A percentile compares a stretch with the other conserved stretches of the same genome.
Evolutionary conservation across 2,888 invertebrate species (phyloP).

Genomic region (Cantharis flavilabris): DNA sequence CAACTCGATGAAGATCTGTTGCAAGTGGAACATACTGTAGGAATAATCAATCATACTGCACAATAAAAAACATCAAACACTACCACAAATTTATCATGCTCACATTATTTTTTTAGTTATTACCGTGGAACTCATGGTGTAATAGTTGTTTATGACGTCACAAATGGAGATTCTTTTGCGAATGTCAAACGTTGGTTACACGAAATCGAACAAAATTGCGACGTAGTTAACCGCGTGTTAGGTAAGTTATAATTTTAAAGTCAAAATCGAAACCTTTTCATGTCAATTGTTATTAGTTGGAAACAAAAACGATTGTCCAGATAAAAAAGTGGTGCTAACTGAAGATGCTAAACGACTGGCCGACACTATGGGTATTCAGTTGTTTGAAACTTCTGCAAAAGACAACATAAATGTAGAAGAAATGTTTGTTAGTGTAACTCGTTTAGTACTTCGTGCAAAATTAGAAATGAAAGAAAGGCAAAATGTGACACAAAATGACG

Average conservation of each 20-base stretch:
- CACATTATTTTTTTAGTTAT: slow-evolving; percentile 64
- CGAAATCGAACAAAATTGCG: slow-evolving; percentile 99
- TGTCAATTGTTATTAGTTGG: slow-evolving; percentile 69
- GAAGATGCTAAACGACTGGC: slow-evolving; percentile 98
- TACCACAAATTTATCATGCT: not conserved
- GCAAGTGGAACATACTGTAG: too few species aligned
- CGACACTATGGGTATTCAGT: slow-evolving; percentile 93
- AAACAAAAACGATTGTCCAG: slow-evolving; percentile 95
- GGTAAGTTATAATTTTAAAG: slow-evolving; percentile 67
- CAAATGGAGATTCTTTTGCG: slow-evolving; percentile 97
- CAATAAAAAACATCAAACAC: too few species aligned
- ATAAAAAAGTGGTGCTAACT: slow-evolving; percentile 93
- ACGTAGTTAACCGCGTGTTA: slow-evolving; percentile 96
- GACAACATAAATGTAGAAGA: slow-evolving; percentile 99
- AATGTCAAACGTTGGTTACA: slow-evolving; percentile 99
- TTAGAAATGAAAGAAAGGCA: slow-evolving; percentile 78
- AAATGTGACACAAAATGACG: slow-evolving; percentile 70
- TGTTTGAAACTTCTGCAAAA: slow-evolving; percentile 99
- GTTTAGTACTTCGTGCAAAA: slow-evolving; percentile 84
- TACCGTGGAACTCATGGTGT: slow-evolving; percentile 99
- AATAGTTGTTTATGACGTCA: slow-evolving; percentile 99
- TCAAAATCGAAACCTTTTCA: not conserved
- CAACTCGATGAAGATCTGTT: too few species aligned
- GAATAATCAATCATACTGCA: too few species aligned
- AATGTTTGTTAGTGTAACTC: slow-evolving; percentile 79